Base-by-base conservation (phyloP, 2,888 invertebrate genomes). In the Laothoe populi region DNA sequence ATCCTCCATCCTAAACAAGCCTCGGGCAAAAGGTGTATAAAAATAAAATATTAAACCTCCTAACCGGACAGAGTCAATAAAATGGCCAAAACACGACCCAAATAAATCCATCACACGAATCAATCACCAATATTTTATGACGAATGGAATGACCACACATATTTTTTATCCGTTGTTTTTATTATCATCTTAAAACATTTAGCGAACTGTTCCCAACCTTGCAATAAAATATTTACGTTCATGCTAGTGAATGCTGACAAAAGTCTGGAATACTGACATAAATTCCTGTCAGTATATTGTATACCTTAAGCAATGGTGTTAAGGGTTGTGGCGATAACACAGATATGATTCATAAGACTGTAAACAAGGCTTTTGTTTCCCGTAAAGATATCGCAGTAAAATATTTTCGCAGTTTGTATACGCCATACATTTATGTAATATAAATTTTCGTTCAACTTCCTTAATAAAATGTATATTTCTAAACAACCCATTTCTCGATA, bases 151-250 rank as follows among this genome's bases (percentile, higher is more conserved):
- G 60, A 60, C 63, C 61, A 66, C 61, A 66, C 63, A 64, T 60
- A 67, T 66, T 66, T 76, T 72, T 73, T 70, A 69, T 65, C 70
- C 65, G 63, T 71, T 67, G 63, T 58, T 57, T 78, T 81, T 80
- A 78, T 75, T 72, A 70, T 67, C 72, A 71, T 74, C 71, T 71
- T 72, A 71, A 73, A 69, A 67, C 71, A 71, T 79, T 79, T 73
- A 76, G 77, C 63, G 69, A 38, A 38, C 69, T 62, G 42, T 61
- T 53, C 53, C 60, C 60, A 24, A 42, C 42, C 42, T 7, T 19
- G 67, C 68, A 69, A 69, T 79, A 79, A 78, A 77, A 70, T 66
- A 63, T 64, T 78, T 77, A 77, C 71, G 68, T 61, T 68, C 67
- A 62, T 59, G 67, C 70, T 75, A 76, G 71, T 78, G 72, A 75